A percentile compares a stretch with the other conserved stretches of the same genome.
phyloP scores from a whole-genome alignment of 2,113 vertebrate genomes.

The Typhlomys cinereus region DNA sequence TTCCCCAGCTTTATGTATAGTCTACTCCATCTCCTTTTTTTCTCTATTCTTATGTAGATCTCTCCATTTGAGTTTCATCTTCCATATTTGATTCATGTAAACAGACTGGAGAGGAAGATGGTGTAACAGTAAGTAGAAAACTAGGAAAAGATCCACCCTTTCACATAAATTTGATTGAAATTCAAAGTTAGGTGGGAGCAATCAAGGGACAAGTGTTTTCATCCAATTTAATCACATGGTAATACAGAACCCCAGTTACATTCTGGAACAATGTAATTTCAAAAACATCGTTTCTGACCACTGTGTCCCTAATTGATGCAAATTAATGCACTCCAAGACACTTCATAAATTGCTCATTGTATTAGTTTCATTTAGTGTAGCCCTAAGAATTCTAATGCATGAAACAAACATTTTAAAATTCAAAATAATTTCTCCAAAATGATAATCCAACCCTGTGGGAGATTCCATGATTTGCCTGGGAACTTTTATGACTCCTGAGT shows the following conservation, averaged over 20 bases:
- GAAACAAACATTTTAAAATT: not conserved
- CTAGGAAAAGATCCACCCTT: not conserved
- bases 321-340: not conserved
- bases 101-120: not conserved
- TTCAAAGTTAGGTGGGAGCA: not conserved
- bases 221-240: constrained; percentile 31
- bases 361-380: not conserved
- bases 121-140: not conserved
- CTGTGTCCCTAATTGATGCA: not conserved
- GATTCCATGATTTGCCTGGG: not conserved
- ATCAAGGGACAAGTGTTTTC: not conserved
- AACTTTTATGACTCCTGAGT: not conserved
- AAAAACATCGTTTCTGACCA: not conserved
- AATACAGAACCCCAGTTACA: not conserved
- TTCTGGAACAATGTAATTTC: not conserved
- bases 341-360: not conserved
- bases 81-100: constrained; percentile 8
- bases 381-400: not conserved
- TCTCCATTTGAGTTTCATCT: not conserved
- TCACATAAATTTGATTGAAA: not conserved
- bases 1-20: not conserved
- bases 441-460: not conserved
- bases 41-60: not conserved
- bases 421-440: not conserved
- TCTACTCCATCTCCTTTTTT: not conserved